Evolutionary conservation across 2,888 invertebrate species (phyloP), one percentile per base, ranked within the genome.

Genomic region (Xestoiulus laeticollis): DNA sequence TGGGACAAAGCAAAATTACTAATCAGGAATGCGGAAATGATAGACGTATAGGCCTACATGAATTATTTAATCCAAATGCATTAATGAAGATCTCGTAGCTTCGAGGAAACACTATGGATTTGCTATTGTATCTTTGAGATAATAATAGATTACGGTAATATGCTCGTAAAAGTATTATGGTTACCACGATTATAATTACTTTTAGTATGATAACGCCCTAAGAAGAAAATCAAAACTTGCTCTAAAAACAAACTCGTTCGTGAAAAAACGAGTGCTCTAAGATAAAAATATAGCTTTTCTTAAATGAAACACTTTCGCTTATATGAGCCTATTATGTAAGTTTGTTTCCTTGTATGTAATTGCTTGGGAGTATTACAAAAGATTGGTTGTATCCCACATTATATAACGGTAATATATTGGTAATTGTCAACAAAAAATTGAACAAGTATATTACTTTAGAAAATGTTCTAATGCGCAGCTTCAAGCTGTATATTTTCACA

Each of bases 21-120:
- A 78, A 78, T 78, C 78, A 16, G 78, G 78, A 78, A 78, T 78
- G 78, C 78, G 78, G 78, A 78, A 78, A 78, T 78, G 16, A 16
- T 30, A 68, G 12, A 22, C 68, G 22, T 26, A 16, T 48, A 26
- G 68, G 68, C 68, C 68, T 68, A 68, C 68, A 68, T 78, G 78
- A 78, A 78, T 78, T 78, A 30, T 78, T 30, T 78, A 30, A 78
- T 26, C 30, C 78, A 16, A 30, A 78, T 14, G 78, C 30, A 32
- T 78, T 78, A 78, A 78, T 16, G 78, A 78, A 30, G 78, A 30
- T 78, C 16, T 30, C 30, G 30, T 78, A 16, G 78, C 78, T 78
- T 12, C 78, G 10, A 78, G 30, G 30, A 78, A 78, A 78, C 78
- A 30, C 14, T 78, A 78, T 78, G 78, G 78, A 78, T 78, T 78